Evolutionary conservation across 2,113 vertebrate species (phyloP), one percentile per base, ranked within the genome.

Genomic region (Triplophysa rosa): DNA sequence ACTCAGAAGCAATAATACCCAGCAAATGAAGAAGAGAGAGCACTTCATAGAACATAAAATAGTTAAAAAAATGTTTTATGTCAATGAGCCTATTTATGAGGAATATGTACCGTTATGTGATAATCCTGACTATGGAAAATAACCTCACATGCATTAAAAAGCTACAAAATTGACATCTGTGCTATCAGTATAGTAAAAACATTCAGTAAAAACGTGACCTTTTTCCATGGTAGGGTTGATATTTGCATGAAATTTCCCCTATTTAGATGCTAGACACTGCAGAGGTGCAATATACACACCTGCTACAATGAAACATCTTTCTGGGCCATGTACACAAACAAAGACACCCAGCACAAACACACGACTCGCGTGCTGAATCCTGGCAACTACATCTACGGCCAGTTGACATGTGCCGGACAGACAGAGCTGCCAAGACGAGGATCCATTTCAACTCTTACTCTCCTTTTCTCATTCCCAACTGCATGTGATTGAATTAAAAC

Each of bases 401-500:
- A 37, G 70, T 78, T 81, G 82, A 63, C 73, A 84, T 75, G 52
- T 56, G 67, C 61, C 42, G 54, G 52, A 81, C 40, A 67, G 37
- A 24, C 8, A 26, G 12, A 54, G 29, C 45, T 73, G 74, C 79
- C 78, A 84, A 84, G 29, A 81, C 29, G 62, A 64, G 21, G 52
- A 64, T 71, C 64, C 45, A 76, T 75, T 82, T 77, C 66, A 79
- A 47, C 40, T 66, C 77, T 61, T 40, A 42, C 64, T 47, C 75
- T 65, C 52, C 66, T 23, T 52, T 56, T 61, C 72, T 75, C 21
- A 72, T 71, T 71, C 29, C 29, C 10, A 12, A 71, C 49, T 40
- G 29, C 62, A 78, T 24, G 6, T 58, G 14, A 40, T 56, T 14
- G 11, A 65, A 59, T 29, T 42, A 26, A 0, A 0, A 5, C 56